A percentile compares a stretch with the other conserved stretches of the same genome.
phyloP scores from a whole-genome alignment of 2,797 vertebrate genomes.

The Cirrhinus mrigala region DNA sequence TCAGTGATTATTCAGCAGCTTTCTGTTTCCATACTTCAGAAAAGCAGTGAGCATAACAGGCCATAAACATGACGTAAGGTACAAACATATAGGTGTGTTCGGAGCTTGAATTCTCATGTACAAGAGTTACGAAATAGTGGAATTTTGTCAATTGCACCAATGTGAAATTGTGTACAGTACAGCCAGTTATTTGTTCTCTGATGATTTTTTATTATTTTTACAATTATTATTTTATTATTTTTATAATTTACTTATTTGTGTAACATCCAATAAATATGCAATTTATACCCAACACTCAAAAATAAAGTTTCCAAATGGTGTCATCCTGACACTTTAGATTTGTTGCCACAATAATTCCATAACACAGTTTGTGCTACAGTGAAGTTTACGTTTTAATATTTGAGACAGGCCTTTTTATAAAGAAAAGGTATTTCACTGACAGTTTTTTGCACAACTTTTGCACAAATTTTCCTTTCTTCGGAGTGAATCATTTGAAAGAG shows the following conservation, averaged over 20 bases:
- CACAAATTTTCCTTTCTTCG: background rate
- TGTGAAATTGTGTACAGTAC: no score
- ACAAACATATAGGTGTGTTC: background rate
- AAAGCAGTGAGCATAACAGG: no score
- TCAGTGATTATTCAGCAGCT: background rate
- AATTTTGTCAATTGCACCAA: background rate
- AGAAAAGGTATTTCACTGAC: background rate
- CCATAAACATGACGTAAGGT: background rate
- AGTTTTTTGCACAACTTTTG: background rate
- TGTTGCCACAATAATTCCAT: background rate
- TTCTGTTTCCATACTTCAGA: slow-evolving; percentile 33
- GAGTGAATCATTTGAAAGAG: background rate
- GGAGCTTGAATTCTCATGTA: background rate
- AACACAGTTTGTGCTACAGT: no score
- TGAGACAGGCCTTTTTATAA: background rate
- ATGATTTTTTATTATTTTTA: background rate
- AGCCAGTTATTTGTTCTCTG: background rate
- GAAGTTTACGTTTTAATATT: background rate
- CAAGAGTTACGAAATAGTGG: background rate
- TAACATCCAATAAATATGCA: background rate
- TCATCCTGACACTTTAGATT: background rate
- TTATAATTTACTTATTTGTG: background rate
- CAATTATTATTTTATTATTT: background rate
- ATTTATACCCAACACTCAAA: no score
- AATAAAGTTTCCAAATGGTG: no score